Percentiles rank a stretch among this genome's conserved stretches.
phyloP scores from a whole-genome alignment of 2,797 vertebrate species.

The Crenuchus spilurus region DNA sequence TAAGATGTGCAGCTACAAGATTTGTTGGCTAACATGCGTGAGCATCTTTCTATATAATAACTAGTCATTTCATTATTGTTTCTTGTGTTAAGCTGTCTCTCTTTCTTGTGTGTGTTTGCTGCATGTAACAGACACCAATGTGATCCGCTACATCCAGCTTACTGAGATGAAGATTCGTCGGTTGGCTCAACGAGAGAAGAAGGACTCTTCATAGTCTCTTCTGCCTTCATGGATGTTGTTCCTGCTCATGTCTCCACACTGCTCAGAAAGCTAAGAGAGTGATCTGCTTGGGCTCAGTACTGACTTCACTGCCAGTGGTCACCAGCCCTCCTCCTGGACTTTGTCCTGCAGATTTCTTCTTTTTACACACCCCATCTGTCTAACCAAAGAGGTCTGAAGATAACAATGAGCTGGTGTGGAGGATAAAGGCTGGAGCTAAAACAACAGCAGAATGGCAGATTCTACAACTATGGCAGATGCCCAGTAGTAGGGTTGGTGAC shows the following conservation, averaged over 20 bases:
- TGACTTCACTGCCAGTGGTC: background rate
- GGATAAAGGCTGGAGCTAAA: too few relatives aligned
- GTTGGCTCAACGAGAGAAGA: constrained; percentile 92
- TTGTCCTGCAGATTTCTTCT: background rate
- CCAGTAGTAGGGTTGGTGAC: background rate
- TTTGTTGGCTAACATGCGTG: too few relatives aligned
- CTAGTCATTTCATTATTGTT: constrained; percentile 2
- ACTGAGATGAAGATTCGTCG: constrained; percentile 98
- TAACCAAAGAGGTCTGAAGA: too few relatives aligned
- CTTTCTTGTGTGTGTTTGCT: constrained; percentile 64
- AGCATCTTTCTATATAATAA: too few relatives aligned
- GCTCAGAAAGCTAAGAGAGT: background rate
- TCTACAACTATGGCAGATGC: too few relatives aligned
- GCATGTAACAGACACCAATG: constrained; percentile 90
- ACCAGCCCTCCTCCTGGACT: background rate
- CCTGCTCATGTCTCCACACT: background rate
- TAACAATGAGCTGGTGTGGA: too few relatives aligned
- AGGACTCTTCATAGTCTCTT: constrained; percentile 83
- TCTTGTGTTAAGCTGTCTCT: background rate
- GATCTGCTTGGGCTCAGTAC: background rate
- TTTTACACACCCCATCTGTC: too few relatives aligned
- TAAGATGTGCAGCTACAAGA: too few relatives aligned
- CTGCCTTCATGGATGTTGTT: background rate
- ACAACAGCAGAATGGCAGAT: too few relatives aligned
- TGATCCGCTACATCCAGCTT: constrained; percentile 97